Base-by-base conservation (phyloP, 2,888 invertebrate species). In the Hipparchia semele region DNA sequence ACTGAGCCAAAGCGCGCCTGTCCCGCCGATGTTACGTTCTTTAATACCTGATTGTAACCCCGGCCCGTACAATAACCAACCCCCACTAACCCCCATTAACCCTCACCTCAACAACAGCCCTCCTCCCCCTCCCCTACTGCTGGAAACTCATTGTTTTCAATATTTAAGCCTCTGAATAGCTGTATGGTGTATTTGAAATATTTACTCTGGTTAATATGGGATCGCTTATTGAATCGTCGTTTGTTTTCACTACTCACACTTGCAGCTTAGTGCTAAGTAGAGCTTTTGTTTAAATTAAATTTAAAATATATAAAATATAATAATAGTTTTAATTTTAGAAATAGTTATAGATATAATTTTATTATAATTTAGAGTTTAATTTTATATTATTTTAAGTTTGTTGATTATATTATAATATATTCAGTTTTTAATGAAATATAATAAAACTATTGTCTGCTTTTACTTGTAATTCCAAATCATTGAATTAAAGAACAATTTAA, bases 61-160 rank as follows among this genome's bases (percentile, higher is more conserved):
- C 86, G 84, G 81, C 81, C 82, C 83, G 81, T 78, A 79, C 83
- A 82, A 84, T 84, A 82, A 78, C 81, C 77, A 83, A 65, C 65
- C 78, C 80, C 78, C 79, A 82, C 85, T 87, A 88, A 88, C 65
- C 78, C 80, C 78, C 79, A 82, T 85, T 87, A 88, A 88, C 88
- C 90, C 88, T 87, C 58, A 58, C 58, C 58, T 58, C 58, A 58
- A 58, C 49, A 49, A 46, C 46, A 49, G 49, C 49, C 58, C 58
- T 33, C 59, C 12, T 10, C 91, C 89, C 86, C 86, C 88, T 90
- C 89, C 90, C 91, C 88, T 90, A 91, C 92, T 92, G 91, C 86
- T 88, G 87, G 84, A 86, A 86, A 86, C 82, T 87, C 89, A 92
- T 94, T 94, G 93, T 94, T 92, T 92, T 88, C 87, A 82, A 89